A percentile compares a stretch with the other conserved stretches of the same genome.
phyloP scores from a whole-genome alignment of 2,888 invertebrate genomes.

The Glaucopsyche alexis region DNA sequence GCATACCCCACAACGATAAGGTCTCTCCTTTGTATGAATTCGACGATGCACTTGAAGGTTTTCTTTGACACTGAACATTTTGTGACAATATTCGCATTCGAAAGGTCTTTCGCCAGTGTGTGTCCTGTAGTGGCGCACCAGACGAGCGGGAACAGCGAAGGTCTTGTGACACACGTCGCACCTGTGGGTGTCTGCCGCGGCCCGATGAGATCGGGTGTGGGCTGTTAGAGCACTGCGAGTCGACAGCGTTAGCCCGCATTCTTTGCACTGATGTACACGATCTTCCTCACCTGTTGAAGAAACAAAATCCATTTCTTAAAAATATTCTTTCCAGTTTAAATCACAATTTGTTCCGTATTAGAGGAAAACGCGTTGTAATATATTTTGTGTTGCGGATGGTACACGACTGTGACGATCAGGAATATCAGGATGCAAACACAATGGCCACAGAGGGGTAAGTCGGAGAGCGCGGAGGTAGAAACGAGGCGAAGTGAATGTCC shows the following conservation, averaged over 20 bases:
- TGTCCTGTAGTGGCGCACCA: slow-evolving; percentile 91
- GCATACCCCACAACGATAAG: slow-evolving; percentile 93
- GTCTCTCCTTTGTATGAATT: slow-evolving; percentile 94
- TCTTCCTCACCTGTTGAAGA: slow-evolving; percentile 76
- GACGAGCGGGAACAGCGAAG: slow-evolving; percentile 92
- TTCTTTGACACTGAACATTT: slow-evolving; percentile 95
- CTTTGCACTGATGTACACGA: slow-evolving; percentile 80
- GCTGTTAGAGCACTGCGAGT: slow-evolving; percentile 88
- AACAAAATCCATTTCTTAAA: slow-evolving; percentile 53
- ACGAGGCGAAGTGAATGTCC: slow-evolving; percentile 69
- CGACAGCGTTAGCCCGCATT: slow-evolving; percentile 87
- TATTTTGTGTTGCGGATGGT: slow-evolving; percentile 63
- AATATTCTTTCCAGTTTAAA: slow-evolving; percentile 37
- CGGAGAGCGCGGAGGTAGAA: slow-evolving; percentile 55
- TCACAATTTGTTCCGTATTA: slow-evolving; percentile 43
- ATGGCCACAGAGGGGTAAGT: slow-evolving; percentile 57
- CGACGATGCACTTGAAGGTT: slow-evolving; percentile 93
- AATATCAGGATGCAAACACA: slow-evolving; percentile 73
- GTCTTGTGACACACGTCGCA: slow-evolving; percentile 95
- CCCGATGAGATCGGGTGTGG: slow-evolving; percentile 78
- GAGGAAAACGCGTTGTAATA: slow-evolving; percentile 64
- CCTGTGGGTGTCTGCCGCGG: slow-evolving; percentile 86
- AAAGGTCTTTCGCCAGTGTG: slow-evolving; percentile 95
- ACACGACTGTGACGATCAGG: slow-evolving; percentile 62
- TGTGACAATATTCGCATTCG: slow-evolving; percentile 94